Base-by-base conservation (phyloP, 2,113 vertebrate species). In the Corvus cornix region DNA sequence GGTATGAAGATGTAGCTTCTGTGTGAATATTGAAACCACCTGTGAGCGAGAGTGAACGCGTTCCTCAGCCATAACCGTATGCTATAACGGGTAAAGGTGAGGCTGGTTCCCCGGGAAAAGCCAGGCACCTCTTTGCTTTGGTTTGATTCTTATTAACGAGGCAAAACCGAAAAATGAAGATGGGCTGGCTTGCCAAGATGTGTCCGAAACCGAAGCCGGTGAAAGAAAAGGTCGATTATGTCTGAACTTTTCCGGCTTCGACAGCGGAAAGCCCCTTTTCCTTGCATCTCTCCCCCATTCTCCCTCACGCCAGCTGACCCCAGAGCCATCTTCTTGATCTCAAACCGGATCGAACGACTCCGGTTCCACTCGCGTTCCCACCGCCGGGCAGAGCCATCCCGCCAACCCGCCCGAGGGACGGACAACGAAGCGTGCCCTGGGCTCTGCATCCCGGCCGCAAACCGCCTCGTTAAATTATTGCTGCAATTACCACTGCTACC, bases 331-430 rank as follows among this genome's bases (percentile, higher is more conserved):
- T 48, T 75, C 16, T 41, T 16, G n/a, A 16, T 88, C 46, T 74
- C 52, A 63, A 79, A 76, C 11, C 30, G 69, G 28, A 93, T 68
- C 76, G 35, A 96, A 93, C 82, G 87, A 93, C 53, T 77, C 28
- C 35, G 9, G 22, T 81, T 56, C 43, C 79, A 4, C 14, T 56
- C 15, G 35, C 13, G 10, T 12, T 82, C 82, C n/a, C 46, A 51
- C 11, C 3, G 16, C 44, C 53, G 21, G 67, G 46, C 59, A 84
- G 31, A 92, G 33, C 44, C 27, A 9, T 7, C 19, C 49, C 20
- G 2, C 13, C 77, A 15, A 21, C 33, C 39, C 31, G 10, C 16
- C 52, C 12, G 44, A 48, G 28, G 33, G 33, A 39, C 23, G 10
- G 51, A 64, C 60, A 94, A 93, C 64, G 88, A 74, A 76, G 16